Conservation (phyloP, 2,797 vertebrate genomes). For the Brachymystax lenok region DNA sequence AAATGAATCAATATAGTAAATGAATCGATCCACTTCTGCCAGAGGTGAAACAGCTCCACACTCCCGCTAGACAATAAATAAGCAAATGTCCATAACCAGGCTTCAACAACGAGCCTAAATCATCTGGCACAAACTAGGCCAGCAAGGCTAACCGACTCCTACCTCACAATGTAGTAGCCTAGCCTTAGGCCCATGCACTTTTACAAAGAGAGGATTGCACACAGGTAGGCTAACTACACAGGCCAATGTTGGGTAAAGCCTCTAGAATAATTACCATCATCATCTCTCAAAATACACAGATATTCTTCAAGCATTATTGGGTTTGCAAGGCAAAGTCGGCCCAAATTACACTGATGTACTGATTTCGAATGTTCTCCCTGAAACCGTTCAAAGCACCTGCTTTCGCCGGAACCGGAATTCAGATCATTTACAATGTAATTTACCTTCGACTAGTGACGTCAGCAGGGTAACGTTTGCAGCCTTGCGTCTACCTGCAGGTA, state of each 20-base stretch:
- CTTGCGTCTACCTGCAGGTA: constrained; percentile 98
- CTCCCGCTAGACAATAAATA: constrained; percentile 65
- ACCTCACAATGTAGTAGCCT: neutral
- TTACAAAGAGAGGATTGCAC: constrained; percentile 5
- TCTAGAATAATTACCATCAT: constrained; percentile 13
- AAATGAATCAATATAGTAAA: constrained; percentile 60
- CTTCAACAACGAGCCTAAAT: constrained; percentile 65
- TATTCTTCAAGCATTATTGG: constrained; percentile 79
- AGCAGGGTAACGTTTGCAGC: constrained; percentile 97
- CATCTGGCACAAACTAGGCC: constrained; percentile 71
- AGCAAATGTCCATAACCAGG: constrained; percentile 69
- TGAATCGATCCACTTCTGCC: constrained; percentile 67
- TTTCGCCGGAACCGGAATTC: constrained; percentile 50
- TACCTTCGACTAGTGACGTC: constrained; percentile 98
- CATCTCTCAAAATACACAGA: constrained; percentile 21
- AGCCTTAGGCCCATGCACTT: constrained; percentile 12
- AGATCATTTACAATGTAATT: constrained; percentile 61
- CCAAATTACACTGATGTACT: constrained; percentile 80
- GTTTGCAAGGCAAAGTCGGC: constrained; percentile 78
- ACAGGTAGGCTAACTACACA: constrained; percentile 10
- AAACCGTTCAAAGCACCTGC: constrained; percentile 56
- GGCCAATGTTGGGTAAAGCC: constrained; percentile 14
- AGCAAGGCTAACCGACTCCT: constrained; percentile 28
- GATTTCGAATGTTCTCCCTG: constrained; percentile 59
- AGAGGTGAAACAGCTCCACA: constrained; percentile 67